Evolutionary conservation across 2,888 invertebrate genomes (phyloP), one percentile per base, ranked within the genome.

Genomic region (Calameuta filiformis): DNA sequence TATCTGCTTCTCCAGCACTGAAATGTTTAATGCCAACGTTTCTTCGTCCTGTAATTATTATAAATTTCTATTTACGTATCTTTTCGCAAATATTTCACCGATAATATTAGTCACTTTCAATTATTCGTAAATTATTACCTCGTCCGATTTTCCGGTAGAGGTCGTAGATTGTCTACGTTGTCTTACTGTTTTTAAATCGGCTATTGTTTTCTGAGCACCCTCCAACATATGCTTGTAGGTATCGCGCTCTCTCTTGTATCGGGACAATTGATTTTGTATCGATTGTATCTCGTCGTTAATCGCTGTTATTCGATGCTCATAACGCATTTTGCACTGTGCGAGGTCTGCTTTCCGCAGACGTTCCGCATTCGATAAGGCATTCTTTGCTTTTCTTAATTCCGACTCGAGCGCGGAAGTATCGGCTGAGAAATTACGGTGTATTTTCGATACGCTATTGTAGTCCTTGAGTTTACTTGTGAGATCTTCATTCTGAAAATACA

Each of bases 141-240:
- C 95, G 87, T 96, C 97, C 79, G 95, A 95, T 89, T 95, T 95
- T 79, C 95, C 94, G 89, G 94, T 94, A 2, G 96, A 95, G 75
- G 93, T 93, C 31, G 85, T 88, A n/a, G 91, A 90, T 35, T 86
- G 85, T 83, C 87, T 85, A 77, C 89, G 80, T 79, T 88, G 86
- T 71, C 87, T 83, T 30, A 83, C 85, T 85, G 91, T 92, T 90
- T 96, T 97, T 34, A 97, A 93, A 83, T 97, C 96, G 0, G 95
- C 94, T 85, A 97, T 96, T 68, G 96, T 95, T 91, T 96, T 96
- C 89, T 97, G 97, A 1, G 97, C 96, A 15, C 96, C 95, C 88
- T 97, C 97, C 69, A 98, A 91, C 95, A 98, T 97, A 89, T 97
- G 97, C 84, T 97, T 96, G 88, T 96, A 97, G 76, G 96, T 96